Evolutionary conservation across 2,888 invertebrate genomes (phyloP), one percentile per base, ranked within the genome.

Genomic region (Stictocephala bisonia): DNA sequence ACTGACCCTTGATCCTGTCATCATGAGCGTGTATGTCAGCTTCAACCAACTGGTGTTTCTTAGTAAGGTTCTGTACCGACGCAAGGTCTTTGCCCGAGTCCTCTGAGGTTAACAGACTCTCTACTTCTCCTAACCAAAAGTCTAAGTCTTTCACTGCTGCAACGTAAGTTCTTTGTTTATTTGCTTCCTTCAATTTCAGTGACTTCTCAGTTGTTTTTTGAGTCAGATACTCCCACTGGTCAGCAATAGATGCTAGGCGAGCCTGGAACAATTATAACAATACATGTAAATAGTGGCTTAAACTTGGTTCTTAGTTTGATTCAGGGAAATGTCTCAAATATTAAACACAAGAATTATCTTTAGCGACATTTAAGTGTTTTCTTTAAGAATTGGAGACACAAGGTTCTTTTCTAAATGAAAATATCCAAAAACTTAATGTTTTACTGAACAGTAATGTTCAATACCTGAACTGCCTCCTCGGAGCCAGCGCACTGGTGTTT

Each of bases 71-170:
- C 87, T 99, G 99, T 26, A 99, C 99, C 0, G 97, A 97, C 0
- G 97, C 96, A 79, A 99, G 87, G 86, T 99, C 99, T 85, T 98
- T 99, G 77, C 99, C 99, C 56, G 96, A 94, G 86, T 99, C 99
- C 84, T 99, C 98, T 29, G 95, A 96, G 1, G 96, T 96, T 80
- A 99, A 85, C 76, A 99, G 86, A 83, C 96, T 96, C 83, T 98
- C 98, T 75, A 98, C 97, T 89, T 99, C 99, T 80, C 99, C 99
- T 72, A 99, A 90, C 99, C 99, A 99, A 87, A 99, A 99, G 86
- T 99, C 99, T 78, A 99, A 90, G 86, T 99, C 99, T 86, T 99
- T 99, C 77, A 99, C 98, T 40, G 97, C 99, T 74, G 99, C 99
- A 85, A 99, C 99, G 87, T 99, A 99, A 0, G 97, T 97, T 78